These are phyloP conservation scores for Callimorpha dominula DNA, from an alignment of 2,888 invertebrate genomes.

Conservation along the genomic window DNA sequence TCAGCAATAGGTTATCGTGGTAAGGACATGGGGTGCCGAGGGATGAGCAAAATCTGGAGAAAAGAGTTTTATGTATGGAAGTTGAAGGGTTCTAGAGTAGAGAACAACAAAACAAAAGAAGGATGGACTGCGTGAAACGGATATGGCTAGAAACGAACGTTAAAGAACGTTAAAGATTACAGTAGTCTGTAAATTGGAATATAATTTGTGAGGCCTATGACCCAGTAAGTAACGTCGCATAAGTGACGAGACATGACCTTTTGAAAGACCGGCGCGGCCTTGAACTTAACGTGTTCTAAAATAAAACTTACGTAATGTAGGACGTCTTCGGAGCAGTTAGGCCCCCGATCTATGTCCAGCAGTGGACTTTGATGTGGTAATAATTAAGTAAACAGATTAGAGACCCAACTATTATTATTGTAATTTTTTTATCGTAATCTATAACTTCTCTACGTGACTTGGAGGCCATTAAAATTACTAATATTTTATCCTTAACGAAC, in stretches of 20 bases:
- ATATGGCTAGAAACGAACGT: no score
- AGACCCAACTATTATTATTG: neutral
- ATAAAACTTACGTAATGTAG: neutral
- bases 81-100: neutral
- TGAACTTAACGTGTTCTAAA: neutral
- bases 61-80: neutral
- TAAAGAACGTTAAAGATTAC: no score
- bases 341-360: neutral
- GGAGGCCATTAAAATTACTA: constrained; percentile 9
- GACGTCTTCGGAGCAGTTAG: neutral
- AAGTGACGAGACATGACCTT: neutral
- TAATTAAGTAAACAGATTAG: neutral
- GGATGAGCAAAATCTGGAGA: neutral
- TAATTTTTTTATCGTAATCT: neutral
- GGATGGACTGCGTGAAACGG: no score
- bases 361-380: neutral
- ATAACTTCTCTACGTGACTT: neutral
- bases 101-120: no score
- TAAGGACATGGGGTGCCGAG: neutral
- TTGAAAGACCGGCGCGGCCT: neutral
- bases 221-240: no score
- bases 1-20: no score
- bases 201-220: no score
- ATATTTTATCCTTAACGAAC: neutral
- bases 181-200: no score